These are phyloP conservation scores for Lutjanus erythropterus DNA, from an alignment of 2,113 vertebrate genomes.

Conservation along the genomic window DNA sequence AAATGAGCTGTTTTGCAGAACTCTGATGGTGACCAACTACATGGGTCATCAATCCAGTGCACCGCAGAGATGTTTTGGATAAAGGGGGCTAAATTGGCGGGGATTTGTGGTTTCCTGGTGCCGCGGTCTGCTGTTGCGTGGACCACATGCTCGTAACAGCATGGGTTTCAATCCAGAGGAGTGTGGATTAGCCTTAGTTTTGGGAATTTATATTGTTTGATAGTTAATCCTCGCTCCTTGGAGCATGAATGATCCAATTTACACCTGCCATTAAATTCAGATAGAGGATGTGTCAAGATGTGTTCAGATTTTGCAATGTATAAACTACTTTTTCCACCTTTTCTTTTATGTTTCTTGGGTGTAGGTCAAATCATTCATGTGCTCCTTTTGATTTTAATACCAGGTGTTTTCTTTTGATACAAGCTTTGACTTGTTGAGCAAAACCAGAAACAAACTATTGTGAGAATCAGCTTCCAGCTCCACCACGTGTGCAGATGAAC, in stretches of 20 bases:
- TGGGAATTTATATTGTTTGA: conserved; percentile 78
- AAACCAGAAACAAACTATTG: conserved; percentile 40
- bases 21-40: conserved; percentile 80
- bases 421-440: conserved; percentile 65
- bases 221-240: conserved; percentile 77
- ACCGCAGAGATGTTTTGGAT: conserved; percentile 78
- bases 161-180: conserved; percentile 76
- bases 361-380: conserved; percentile 11
- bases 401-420: conserved; percentile 44
- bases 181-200: conserved; percentile 75
- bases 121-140: conserved; percentile 67
- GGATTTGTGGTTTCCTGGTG: conserved; percentile 78
- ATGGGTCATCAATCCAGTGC: conserved; percentile 79
- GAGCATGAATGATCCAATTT: conserved; percentile 81
- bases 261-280: conserved; percentile 77
- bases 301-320: conserved; percentile 23
- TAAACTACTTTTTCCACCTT: not conserved
- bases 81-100: conserved; percentile 78
- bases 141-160: conserved; percentile 77
- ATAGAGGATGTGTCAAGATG: conserved; percentile 67
- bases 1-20: conserved; percentile 90
- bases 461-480: conserved; percentile 55
- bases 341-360: conserved; percentile 9
- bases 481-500: conserved; percentile 53
- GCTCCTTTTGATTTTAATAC: conserved; percentile 31